Evolutionary conservation across 1,140 invertebrate species (phyloP), one percentile per base, ranked within the genome.

Genomic region (Akabosia matsudoensis): DNA sequence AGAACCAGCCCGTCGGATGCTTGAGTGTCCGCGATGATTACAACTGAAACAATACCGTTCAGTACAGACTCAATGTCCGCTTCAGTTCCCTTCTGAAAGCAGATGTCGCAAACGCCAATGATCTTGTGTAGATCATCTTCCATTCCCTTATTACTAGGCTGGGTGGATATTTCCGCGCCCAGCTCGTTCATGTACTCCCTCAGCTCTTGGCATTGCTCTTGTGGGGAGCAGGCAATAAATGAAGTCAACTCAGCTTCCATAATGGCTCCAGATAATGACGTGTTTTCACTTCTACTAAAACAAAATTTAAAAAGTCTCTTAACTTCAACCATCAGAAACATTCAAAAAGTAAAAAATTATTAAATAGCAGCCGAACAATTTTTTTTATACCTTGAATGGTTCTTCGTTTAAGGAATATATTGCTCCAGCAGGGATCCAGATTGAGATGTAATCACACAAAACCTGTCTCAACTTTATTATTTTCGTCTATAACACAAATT

Each of bases 101-200:
- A 95, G 61, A 92, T 89, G 85, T 97, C 94, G 84, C 94, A 97
- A 7, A 95, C 95, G 73, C 93, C 92, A 83, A 97, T 96, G 79
- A 97, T 96, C 85, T 97, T 95, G 83, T 95, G 92, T 75, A 97
- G 87, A 88, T 97, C 95, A 89, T 95, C 93, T 84, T 96, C 92
- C 80, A 96, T 91, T 13, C 94, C 94, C 86, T 95, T 94, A 0
- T 90, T 88, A 7, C 92, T 92, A 83, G 94, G 94, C 83, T 97
- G 93, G 83, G 93, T 92, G 1, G 93, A 93, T 80, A 97, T 94
- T 87, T 96, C 93, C 31, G 95, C 95, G 33, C 95, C 95, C 24
- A 96, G 87, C 78, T 90, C 90, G 85, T 96, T 96, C 79, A 97
- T 92, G 86, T 95, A 97, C 70, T 89, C 90, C 78, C 95, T 87